Conservation (phyloP, 2,888 invertebrate genomes). For the Dorcus parallelipipedus region DNA sequence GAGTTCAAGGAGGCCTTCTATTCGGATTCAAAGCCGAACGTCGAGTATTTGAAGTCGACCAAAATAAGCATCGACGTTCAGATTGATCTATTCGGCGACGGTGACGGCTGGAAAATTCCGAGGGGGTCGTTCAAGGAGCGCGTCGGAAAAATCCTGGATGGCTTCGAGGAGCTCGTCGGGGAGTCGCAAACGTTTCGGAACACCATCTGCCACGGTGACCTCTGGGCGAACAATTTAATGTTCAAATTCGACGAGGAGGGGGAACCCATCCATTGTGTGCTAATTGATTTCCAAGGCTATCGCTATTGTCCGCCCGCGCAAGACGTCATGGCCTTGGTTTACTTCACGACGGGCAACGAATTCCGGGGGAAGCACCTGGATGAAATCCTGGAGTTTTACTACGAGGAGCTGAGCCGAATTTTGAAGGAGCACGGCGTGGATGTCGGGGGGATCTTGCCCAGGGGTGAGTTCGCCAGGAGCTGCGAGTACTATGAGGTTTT, state of each 20-base stretch:
- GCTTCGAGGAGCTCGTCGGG: conserved; percentile 22
- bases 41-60: conserved; percentile 37
- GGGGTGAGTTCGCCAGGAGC: conserved; percentile 26
- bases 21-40: conserved; percentile 35
- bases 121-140: conserved; percentile 14
- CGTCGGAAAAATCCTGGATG: neutral
- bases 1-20: conserved; percentile 46
- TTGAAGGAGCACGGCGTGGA: conserved; percentile 25
- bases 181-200: conserved; percentile 45
- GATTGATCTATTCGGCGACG: conserved; percentile 22
- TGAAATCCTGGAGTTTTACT: conserved; percentile 27
- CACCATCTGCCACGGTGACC: conserved; percentile 47
- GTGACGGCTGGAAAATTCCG: neutral
- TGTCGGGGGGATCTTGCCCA: conserved; percentile 24
- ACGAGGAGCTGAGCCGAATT: conserved; percentile 23
- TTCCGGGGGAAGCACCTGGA: conserved; percentile 22
- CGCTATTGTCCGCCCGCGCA: conserved; percentile 60
- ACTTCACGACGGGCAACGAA: conserved; percentile 24
- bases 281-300: conserved; percentile 38
- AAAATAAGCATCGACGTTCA: conserved; percentile 36
- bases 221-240: conserved; percentile 51
- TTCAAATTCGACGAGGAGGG: conserved; percentile 31
- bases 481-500: conserved; percentile 22
- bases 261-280: conserved; percentile 25
- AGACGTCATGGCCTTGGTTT: conserved; percentile 52